phyloP scores from a whole-genome alignment of 1,140 invertebrate genomes.

The Sweltsa coloradensis region DNA sequence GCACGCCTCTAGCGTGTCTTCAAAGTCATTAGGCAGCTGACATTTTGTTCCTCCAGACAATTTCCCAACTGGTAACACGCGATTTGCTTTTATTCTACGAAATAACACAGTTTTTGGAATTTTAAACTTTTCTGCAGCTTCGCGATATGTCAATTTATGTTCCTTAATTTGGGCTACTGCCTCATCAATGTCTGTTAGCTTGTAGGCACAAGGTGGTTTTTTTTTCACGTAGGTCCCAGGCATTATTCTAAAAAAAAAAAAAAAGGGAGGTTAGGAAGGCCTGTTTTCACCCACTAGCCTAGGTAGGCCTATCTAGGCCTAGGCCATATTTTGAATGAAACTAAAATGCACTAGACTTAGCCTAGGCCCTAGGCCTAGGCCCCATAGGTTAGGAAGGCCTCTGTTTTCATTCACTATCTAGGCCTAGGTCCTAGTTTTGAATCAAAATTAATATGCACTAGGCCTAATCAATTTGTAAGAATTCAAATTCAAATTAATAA shows the following conservation, averaged over 20 bases:
- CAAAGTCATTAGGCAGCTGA: neutral
- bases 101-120: slow-evolving; percentile 5
- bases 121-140: slow-evolving; percentile 6
- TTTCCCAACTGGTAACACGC: neutral
- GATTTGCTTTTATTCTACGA: slow-evolving; percentile 4
- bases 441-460: no score
- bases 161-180: neutral
- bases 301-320: no score
- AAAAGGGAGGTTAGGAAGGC: no score
- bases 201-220: slow-evolving; percentile 3
- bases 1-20: neutral
- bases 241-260: slow-evolving; percentile 7
- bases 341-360: no score
- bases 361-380: no score
- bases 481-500: no score
- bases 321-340: no score
- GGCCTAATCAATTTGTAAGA: no score
- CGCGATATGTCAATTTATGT: neutral
- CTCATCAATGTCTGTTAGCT: neutral
- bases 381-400: no score
- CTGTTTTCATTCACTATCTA: no score
- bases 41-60: neutral
- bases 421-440: no score
- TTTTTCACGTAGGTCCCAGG: slow-evolving; percentile 9
- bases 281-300: no score